These are phyloP conservation scores for Odobenus rosmarus DNA, from an alignment of 2,113 vertebrate species.

Conservation along the genomic window DNA sequence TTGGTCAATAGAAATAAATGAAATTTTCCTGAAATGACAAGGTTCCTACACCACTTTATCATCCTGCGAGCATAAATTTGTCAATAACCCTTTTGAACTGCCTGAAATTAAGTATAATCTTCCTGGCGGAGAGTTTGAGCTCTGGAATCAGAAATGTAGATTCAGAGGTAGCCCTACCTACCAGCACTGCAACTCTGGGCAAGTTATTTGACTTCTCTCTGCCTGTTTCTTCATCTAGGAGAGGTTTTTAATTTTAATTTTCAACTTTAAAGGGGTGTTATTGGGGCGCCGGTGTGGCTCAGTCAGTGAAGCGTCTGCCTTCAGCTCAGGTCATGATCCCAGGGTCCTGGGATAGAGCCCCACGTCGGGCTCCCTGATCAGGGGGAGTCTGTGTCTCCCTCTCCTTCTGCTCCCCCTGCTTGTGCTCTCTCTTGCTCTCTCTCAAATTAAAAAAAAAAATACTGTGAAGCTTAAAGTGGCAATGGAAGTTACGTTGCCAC, in stretches of 20 bases:
- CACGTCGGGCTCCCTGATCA: too few species aligned
- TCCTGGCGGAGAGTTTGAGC: background rate
- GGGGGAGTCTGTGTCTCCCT: background rate
- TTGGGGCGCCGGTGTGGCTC: too few species aligned
- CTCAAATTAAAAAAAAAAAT: background rate
- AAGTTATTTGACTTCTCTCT: background rate
- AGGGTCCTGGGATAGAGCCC: background rate
- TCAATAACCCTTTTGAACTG: background rate
- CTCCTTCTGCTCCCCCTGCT: background rate
- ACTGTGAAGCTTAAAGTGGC: background rate
- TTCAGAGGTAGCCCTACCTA: background rate
- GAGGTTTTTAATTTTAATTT: background rate
- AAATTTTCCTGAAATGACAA: constrained; percentile 3
- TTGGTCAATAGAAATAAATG: constrained; percentile 11
- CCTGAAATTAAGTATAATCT: background rate
- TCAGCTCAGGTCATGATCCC: background rate
- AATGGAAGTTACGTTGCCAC: background rate
- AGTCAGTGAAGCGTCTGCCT: background rate
- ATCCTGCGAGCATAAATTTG: background rate
- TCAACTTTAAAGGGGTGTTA: background rate
- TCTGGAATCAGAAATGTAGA: background rate
- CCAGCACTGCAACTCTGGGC: background rate
- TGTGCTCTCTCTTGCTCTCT: background rate
- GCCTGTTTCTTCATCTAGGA: background rate
- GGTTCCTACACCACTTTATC: background rate